Evolutionary conservation across 2,888 invertebrate genomes (phyloP).

Genomic region (Folsomia manolachei): DNA sequence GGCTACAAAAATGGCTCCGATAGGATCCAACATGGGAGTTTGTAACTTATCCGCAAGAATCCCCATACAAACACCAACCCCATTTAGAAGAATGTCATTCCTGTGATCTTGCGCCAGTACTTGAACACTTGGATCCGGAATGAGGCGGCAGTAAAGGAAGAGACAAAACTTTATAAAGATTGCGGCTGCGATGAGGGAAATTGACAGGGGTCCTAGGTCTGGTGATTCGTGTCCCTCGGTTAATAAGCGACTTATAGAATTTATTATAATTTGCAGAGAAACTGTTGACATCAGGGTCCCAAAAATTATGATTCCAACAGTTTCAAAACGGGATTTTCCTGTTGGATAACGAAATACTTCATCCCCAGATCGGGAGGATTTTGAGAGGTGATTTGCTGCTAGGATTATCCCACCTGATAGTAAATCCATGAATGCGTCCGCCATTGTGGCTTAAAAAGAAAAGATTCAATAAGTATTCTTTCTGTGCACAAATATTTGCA

Average conservation of each 20-base stretch:
- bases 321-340: constrained; percentile 15
- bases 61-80: constrained; percentile 7
- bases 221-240: neutral
- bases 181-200: neutral
- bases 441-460: constrained; percentile 14
- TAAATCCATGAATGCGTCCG: constrained; percentile 21
- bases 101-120: constrained; percentile 19
- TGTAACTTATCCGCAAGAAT: constrained; percentile 6
- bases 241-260: neutral
- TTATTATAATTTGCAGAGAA: constrained; percentile 5
- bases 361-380: neutral
- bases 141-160: constrained; percentile 18
- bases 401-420: constrained; percentile 5
- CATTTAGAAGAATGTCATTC: constrained; percentile 13
- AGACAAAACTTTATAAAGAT: neutral
- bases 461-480: neutral
- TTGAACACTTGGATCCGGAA: constrained; percentile 3
- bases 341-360: constrained; percentile 14
- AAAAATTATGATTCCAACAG: constrained; percentile 20
- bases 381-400: constrained; percentile 3
- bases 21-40: constrained; percentile 13
- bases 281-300: constrained; percentile 18
- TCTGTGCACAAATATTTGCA: too few relatives aligned
- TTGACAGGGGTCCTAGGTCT: neutral
- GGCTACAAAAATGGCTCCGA: constrained; percentile 20